A percentile compares a stretch with the other conserved stretches of the same genome.
These are phyloP conservation scores for Calyptomena viridis DNA, from an alignment of 2,113 vertebrate genomes.

Conservation along the genomic window DNA sequence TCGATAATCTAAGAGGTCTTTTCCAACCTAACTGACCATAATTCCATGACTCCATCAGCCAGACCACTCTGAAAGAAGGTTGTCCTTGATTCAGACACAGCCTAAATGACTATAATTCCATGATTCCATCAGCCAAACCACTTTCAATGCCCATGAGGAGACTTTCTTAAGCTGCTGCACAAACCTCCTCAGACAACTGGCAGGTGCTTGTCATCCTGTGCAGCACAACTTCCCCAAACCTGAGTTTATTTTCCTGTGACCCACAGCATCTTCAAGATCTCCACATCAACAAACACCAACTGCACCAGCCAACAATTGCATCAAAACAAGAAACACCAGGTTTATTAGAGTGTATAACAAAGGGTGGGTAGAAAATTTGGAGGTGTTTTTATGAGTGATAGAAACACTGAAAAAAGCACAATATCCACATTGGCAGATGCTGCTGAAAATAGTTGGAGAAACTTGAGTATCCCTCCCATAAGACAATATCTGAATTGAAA, in stretches of 20 bases:
- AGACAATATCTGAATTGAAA: not conserved
- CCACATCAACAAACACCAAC: not conserved
- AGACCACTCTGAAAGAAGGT: not conserved
- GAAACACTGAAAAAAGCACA: not conserved
- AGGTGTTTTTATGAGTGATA: too few relatives aligned
- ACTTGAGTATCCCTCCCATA: not conserved
- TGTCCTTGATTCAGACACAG: not conserved
- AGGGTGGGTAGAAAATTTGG: not conserved
- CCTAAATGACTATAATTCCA: not conserved
- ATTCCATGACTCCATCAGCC: not conserved
- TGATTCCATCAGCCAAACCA: not conserved
- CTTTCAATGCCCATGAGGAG: rapidly evolving
- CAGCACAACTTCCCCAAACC: not conserved
- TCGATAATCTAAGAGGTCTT: not conserved
- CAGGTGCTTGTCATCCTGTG: not conserved
- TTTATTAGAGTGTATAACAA: rapidly evolving
- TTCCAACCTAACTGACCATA: not conserved
- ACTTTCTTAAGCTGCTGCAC: not conserved
- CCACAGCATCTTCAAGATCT: not conserved
- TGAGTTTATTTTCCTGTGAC: not conserved
- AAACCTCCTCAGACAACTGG: not conserved
- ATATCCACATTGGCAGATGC: not conserved
- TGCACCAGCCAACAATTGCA: not conserved
- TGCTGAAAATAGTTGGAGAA: not conserved
- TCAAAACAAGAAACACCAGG: not conserved